A percentile compares a stretch with the other conserved stretches of the same genome.
Conservation (phyloP, 1,140 invertebrate genomes). For the Dreissena polymorpha region DNA sequence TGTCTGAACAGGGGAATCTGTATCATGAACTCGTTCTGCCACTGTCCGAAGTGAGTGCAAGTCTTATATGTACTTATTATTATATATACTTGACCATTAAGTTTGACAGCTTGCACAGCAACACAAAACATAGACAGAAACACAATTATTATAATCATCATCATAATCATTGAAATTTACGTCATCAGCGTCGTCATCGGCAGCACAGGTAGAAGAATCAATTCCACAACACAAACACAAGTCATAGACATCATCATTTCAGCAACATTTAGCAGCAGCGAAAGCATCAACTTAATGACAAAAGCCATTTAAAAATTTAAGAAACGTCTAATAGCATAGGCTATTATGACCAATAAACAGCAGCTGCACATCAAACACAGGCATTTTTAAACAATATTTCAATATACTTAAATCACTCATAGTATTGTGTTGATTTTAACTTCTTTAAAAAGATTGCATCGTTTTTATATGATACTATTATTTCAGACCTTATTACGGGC, state of each 20-base stretch:
- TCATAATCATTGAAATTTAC: not conserved
- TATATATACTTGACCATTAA: not conserved
- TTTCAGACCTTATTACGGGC: constrained; percentile 41
- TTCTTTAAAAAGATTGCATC: no score
- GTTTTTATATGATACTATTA: not conserved
- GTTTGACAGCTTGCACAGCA: not conserved
- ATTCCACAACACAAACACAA: no score
- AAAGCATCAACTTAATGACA: no score
- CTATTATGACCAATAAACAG: no score
- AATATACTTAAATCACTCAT: no score
- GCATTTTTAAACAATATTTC: no score
- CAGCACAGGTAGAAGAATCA: not conserved
- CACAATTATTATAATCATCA: not conserved
- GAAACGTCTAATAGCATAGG: no score
- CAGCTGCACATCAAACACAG: no score
- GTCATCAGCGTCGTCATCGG: not conserved
- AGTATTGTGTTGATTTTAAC: no score
- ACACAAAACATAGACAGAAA: not conserved
- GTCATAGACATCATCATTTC: no score
- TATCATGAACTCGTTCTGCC: constrained; percentile 52
- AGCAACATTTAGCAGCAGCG: no score
- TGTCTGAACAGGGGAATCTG: constrained; percentile 32
- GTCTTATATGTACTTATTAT: not conserved
- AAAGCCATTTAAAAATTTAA: no score
- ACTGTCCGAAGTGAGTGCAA: constrained; percentile 36